Evolutionary conservation across 2,113 vertebrate species (phyloP).

Genomic region (Pongo pygmaeus): DNA sequence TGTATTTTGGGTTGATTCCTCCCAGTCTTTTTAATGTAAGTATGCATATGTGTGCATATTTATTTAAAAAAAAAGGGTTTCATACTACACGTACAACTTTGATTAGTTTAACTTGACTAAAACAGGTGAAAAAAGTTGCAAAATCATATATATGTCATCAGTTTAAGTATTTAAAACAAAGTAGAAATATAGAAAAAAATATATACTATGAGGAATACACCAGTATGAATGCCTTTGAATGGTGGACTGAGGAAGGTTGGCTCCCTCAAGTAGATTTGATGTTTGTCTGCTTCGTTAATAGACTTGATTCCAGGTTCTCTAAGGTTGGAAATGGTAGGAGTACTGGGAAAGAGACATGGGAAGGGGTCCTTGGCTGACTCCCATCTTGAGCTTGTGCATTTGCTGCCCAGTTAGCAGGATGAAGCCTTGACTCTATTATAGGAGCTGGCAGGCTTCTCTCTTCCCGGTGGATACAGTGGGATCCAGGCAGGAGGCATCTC

Average conservation of each 20-base stretch:
- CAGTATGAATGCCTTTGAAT: background rate
- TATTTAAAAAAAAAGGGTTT: background rate
- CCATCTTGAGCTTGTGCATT: background rate
- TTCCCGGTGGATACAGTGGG: accelerated
- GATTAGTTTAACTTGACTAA: constrained; percentile 8
- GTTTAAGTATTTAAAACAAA: background rate
- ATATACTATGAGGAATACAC: background rate
- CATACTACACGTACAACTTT: background rate
- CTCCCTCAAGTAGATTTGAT: background rate
- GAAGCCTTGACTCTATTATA: background rate
- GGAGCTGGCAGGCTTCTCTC: background rate
- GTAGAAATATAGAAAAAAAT: background rate
- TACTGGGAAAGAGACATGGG: background rate
- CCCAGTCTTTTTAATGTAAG: background rate
- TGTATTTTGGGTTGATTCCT: background rate
- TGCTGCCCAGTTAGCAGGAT: accelerated
- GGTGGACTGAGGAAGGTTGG: too few relatives aligned
- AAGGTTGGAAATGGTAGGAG: background rate
- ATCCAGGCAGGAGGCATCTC: too few relatives aligned
- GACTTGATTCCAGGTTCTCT: background rate
- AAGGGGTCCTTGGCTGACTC: background rate
- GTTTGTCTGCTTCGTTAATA: background rate
- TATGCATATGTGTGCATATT: background rate
- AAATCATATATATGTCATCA: background rate
- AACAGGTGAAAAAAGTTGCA: background rate